phyloP scores from a whole-genome alignment of 2,113 vertebrate species.

The Felis catus region DNA sequence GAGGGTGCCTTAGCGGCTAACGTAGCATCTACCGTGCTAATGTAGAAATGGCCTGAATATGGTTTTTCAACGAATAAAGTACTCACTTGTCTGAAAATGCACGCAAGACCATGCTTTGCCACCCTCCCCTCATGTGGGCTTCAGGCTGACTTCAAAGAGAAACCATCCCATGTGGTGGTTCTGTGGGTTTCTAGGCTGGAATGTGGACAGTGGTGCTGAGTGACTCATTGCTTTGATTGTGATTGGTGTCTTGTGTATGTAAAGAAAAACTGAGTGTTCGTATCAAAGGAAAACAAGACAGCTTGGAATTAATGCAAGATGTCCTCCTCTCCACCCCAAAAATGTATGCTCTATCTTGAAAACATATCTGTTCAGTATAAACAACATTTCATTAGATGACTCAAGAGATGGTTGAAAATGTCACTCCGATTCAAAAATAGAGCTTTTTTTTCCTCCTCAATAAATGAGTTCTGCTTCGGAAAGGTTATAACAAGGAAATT shows the following conservation, averaged over 20 bases:
- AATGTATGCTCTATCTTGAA: not conserved
- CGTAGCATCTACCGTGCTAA: rapidly evolving
- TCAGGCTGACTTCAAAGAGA: not conserved
- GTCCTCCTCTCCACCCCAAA: not conserved
- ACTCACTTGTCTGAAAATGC: not conserved
- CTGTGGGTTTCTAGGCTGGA: not conserved
- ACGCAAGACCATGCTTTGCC: not conserved
- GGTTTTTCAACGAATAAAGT: not conserved
- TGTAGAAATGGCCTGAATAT: not conserved
- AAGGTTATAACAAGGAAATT: not conserved
- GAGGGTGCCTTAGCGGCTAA: not conserved
- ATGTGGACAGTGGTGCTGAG: not conserved
- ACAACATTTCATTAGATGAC: not conserved
- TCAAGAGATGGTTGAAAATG: not conserved
- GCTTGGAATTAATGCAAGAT: not conserved
- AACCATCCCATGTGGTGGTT: no score
- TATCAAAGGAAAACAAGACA: not conserved
- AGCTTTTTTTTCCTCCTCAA: not conserved
- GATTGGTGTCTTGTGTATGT: not conserved
- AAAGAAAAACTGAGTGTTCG: not conserved
- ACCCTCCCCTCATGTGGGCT: not conserved
- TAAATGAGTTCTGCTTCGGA: not conserved
- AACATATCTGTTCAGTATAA: not conserved
- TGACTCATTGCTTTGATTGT: not conserved
- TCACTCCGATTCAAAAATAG: not conserved